Conservation (phyloP, 2,797 vertebrate genomes). For the Xiphophorus birchmanni region DNA sequence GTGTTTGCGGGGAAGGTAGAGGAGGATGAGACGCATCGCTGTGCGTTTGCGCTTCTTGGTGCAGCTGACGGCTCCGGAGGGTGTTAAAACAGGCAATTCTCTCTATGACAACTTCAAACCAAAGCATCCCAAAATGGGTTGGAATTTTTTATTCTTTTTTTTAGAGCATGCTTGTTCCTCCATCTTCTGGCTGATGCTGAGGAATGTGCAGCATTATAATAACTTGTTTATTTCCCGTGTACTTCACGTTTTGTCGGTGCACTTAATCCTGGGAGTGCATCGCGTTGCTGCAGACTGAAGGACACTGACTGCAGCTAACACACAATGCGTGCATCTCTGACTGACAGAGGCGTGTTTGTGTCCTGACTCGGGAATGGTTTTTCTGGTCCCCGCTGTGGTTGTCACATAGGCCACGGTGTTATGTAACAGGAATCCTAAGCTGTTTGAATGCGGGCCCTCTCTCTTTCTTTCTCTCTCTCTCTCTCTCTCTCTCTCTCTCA, state of each 20-base stretch:
- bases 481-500: no score
- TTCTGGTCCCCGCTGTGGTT: constrained; percentile 66
- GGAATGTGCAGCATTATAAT: constrained; percentile 72
- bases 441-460: constrained; percentile 78
- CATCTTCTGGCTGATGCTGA: constrained; percentile 66
- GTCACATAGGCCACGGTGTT: constrained; percentile 79
- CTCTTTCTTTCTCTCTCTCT: background rate
- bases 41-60: constrained; percentile 17
- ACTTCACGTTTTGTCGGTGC: constrained; percentile 36
- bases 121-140: constrained; percentile 12
- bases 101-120: constrained; percentile 41
- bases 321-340: constrained; percentile 13
- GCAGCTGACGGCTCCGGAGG: constrained; percentile 36
- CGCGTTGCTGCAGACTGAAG: constrained; percentile 43
- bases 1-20: background rate
- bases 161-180: background rate
- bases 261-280: constrained; percentile 10
- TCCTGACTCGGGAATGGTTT: constrained; percentile 45
- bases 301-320: constrained; percentile 23
- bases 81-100: constrained; percentile 28
- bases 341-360: constrained; percentile 47
- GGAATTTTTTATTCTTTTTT: background rate
- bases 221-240: constrained; percentile 58
- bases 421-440: constrained; percentile 80
- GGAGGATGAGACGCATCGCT: constrained; percentile 41